These are phyloP conservation scores for Polydrusus tereticollis DNA, from an alignment of 2,888 invertebrate genomes.

Conservation along the genomic window DNA sequence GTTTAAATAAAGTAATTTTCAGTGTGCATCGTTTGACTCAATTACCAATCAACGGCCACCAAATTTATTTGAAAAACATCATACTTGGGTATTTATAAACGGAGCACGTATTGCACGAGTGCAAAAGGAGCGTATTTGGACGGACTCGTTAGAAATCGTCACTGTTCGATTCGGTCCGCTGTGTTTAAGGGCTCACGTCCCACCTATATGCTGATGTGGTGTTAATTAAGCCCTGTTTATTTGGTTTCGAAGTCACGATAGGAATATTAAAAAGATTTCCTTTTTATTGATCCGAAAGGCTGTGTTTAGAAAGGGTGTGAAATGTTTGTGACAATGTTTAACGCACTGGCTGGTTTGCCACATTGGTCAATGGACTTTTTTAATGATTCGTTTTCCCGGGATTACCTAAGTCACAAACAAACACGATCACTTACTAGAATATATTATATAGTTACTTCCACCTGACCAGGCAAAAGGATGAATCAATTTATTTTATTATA, in stretches of 20 bases:
- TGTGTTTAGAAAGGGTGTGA: not conserved
- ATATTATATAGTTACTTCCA: too few species aligned
- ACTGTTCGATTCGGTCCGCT: conserved; percentile 29
- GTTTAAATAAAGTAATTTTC: conserved; percentile 1
- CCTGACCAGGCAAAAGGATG: too few species aligned
- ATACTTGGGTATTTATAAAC: conserved; percentile 38
- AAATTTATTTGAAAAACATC: conserved; percentile 44
- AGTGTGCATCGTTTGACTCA: conserved; percentile 14
- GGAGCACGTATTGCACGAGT: conserved; percentile 37
- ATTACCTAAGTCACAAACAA: too few species aligned
- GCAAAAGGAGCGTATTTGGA: conserved; percentile 36
- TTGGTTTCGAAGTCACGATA: conserved; percentile 58
- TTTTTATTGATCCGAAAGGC: conserved; percentile 9
- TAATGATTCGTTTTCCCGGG: too few species aligned
- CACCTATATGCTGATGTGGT: conserved; percentile 61
- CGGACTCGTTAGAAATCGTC: conserved; percentile 26
- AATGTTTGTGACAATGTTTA: conserved; percentile 1
- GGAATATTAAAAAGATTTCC: conserved; percentile 56
- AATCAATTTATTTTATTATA: too few species aligned
- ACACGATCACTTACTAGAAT: too few species aligned
- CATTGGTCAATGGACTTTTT: too few species aligned
- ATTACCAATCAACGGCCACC: conserved; percentile 37
- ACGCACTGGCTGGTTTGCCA: not conserved
- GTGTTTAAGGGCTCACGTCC: conserved; percentile 52
- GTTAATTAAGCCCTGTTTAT: conserved; percentile 66